Evolutionary conservation across 2,888 invertebrate genomes (phyloP).

Genomic region (Selenia dentaria): DNA sequence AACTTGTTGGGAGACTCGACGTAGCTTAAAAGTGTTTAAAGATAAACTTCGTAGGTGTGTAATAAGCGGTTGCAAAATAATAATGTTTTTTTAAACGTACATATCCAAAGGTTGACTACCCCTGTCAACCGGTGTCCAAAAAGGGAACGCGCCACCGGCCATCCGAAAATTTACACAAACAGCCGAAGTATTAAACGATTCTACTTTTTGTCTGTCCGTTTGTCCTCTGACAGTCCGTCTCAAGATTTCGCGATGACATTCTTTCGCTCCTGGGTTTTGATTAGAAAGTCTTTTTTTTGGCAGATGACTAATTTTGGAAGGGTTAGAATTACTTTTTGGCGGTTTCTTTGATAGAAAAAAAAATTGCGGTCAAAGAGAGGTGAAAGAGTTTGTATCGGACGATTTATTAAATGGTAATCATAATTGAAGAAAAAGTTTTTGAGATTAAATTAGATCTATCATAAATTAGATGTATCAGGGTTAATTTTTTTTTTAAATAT

Average conservation of each 20-base stretch:
- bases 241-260: constrained; percentile 70
- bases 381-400: neutral
- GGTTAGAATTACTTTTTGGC: constrained; percentile 4
- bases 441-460: too few species aligned
- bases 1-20: too few species aligned
- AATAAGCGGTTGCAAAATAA: too few species aligned
- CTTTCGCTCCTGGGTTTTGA: constrained; percentile 65
- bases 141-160: constrained; percentile 50
- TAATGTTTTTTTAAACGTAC: neutral
- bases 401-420: too few species aligned
- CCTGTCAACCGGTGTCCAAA: constrained; percentile 42
- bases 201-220: constrained; percentile 65
- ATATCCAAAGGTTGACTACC: constrained; percentile 28
- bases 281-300: constrained; percentile 49
- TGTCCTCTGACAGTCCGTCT: constrained; percentile 38
- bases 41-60: too few species aligned
- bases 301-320: constrained; percentile 30
- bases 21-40: too few species aligned
- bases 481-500: too few species aligned
- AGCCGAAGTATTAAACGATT: constrained; percentile 70
- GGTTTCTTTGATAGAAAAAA: constrained; percentile 15
- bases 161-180: constrained; percentile 78
- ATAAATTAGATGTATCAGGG: too few species aligned
- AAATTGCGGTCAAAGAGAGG: neutral
- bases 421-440: too few species aligned